Evolutionary conservation across 2,797 vertebrate genomes (phyloP).

Genomic region (Pelochelys cantorii): DNA sequence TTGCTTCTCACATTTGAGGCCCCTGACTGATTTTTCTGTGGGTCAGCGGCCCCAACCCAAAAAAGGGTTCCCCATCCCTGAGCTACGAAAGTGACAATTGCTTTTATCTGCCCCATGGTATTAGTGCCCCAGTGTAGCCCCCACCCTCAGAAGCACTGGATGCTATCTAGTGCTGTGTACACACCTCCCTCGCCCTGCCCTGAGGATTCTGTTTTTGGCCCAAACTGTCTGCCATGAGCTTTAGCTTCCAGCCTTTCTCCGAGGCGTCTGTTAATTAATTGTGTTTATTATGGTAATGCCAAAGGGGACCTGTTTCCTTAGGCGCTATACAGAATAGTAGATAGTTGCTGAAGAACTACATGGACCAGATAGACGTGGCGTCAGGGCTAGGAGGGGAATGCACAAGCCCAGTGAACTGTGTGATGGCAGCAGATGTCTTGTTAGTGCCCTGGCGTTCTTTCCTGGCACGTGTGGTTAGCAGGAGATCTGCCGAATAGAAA

Average conservation of each 20-base stretch:
- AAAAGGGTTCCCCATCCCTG: no score
- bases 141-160: neutral
- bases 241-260: neutral
- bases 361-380: neutral
- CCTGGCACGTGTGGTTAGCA: neutral
- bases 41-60: no score
- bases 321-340: neutral
- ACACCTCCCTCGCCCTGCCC: neutral
- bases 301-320: neutral
- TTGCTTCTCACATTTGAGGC: no score
- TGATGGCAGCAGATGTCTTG: neutral
- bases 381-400: neutral
- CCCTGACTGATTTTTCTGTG: no score
- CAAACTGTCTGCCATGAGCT: rapidly evolving
- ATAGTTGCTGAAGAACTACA: neutral
- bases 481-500: neutral
- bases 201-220: neutral
- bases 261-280: neutral
- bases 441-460: neutral
- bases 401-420: neutral
- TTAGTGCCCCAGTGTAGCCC: neutral
- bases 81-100: neutral
- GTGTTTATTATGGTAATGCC: neutral
- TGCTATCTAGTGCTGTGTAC: neutral
- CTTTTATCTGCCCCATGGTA: neutral